These are phyloP conservation scores for Trichopria drosophilae DNA, from an alignment of 2,888 invertebrate genomes.

Conservation along the genomic window DNA sequence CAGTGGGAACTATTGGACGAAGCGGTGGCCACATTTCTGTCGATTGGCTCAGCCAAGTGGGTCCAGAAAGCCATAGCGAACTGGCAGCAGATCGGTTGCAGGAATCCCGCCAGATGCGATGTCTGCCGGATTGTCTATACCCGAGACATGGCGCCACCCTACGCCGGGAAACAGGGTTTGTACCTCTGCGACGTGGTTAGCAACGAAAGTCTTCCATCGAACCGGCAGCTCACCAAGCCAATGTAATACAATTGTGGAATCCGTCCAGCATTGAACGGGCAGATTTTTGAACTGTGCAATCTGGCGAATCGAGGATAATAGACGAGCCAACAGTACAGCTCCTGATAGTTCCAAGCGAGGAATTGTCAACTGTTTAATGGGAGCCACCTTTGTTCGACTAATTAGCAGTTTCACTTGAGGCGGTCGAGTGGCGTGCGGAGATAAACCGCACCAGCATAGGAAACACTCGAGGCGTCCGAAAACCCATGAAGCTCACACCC, in stretches of 20 bases:
- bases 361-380: neutral
- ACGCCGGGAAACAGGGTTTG: slow-evolving; percentile 34
- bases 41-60: too few species aligned
- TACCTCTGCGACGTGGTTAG: slow-evolving; percentile 44
- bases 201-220: slow-evolving; percentile 34
- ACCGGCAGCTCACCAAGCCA: slow-evolving; percentile 35
- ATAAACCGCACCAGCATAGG: too few species aligned
- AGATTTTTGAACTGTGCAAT: neutral
- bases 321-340: neutral
- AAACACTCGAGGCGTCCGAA: too few species aligned
- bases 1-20: too few species aligned
- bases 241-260: slow-evolving; percentile 37
- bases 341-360: neutral
- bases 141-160: slow-evolving; percentile 42
- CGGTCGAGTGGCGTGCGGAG: too few species aligned
- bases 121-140: slow-evolving; percentile 43
- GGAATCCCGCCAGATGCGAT: slow-evolving; percentile 41
- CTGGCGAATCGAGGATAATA: too few species aligned
- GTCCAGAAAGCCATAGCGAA: too few species aligned
- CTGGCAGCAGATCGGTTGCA: too few species aligned
- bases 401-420: too few species aligned
- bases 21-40: too few species aligned
- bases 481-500: too few species aligned
- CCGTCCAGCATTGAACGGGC: slow-evolving; percentile 22
- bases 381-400: neutral